Evolutionary conservation across 1,140 invertebrate species (phyloP).

Genomic region (Aphis gossypii): DNA sequence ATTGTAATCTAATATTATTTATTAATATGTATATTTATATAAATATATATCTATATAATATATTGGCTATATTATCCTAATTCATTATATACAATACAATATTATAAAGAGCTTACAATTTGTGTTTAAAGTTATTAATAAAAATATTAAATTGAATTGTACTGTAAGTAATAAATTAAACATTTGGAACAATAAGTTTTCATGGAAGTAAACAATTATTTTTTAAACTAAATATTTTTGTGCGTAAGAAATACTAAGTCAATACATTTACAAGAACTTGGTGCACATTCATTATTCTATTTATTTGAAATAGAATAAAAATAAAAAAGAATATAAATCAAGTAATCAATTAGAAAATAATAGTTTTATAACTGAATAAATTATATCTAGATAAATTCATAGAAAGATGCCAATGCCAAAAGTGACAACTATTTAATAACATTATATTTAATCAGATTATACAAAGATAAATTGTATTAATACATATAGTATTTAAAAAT

Average conservation of each 20-base stretch:
- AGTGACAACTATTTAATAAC: not conserved
- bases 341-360: not conserved
- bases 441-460: not conserved
- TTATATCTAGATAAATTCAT: not conserved
- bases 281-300: not conserved
- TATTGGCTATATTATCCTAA: constrained; percentile 50
- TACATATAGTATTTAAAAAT: not conserved
- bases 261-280: constrained; percentile 36
- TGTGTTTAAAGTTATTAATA: not conserved
- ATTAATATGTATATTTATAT: constrained; percentile 41
- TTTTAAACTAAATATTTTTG: constrained; percentile 23
- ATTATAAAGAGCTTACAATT: not conserved
- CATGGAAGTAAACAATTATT: constrained; percentile 34
- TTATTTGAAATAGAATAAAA: not conserved
- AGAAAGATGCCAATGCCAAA: not conserved
- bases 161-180: constrained; percentile 41
- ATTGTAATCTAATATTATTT: constrained; percentile 38
- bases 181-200: constrained; percentile 40
- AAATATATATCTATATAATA: constrained; percentile 36
- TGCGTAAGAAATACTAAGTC: constrained; percentile 27
- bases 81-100: constrained; percentile 31
- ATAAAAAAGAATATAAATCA: not conserved
- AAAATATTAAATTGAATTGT: constrained; percentile 40
- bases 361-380: not conserved
- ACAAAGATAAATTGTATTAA: not conserved